phyloP scores from a whole-genome alignment of 2,113 vertebrate species.

The Cercopithecus mona region DNA sequence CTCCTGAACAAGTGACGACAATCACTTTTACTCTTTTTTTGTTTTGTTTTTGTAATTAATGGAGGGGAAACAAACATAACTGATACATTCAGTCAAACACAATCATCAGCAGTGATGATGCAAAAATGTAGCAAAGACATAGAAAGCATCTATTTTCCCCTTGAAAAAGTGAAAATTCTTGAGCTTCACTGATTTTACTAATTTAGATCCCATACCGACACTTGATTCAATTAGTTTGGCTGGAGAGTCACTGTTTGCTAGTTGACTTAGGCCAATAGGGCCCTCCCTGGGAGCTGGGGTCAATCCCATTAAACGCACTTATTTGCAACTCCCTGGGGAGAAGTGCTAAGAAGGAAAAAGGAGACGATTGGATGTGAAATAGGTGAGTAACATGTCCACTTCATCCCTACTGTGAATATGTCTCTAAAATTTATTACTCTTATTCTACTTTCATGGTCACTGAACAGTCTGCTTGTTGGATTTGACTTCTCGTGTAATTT shows the following conservation, averaged over 20 bases:
- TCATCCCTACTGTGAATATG: not conserved
- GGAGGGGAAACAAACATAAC: not conserved
- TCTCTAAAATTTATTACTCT: not conserved
- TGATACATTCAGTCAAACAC: not conserved
- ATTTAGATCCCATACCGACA: not conserved
- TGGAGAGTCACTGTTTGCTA: not conserved
- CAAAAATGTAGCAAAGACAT: not conserved
- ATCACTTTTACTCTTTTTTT: not conserved
- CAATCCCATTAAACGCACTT: not conserved
- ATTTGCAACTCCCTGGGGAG: not conserved
- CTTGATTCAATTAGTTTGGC: not conserved
- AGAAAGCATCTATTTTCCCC: not conserved
- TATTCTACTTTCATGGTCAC: not conserved
- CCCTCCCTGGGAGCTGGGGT: not conserved
- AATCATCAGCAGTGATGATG: not conserved
- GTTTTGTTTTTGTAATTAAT: not conserved
- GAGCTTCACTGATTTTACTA: not conserved
- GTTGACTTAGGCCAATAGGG: not conserved
- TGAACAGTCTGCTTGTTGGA: not conserved
- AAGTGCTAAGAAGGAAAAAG: not conserved
- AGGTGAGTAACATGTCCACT: not conserved
- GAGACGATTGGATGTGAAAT: not conserved
- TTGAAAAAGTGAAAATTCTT: not conserved
- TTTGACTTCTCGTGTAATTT: not conserved
- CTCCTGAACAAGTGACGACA: not conserved